Base-by-base conservation (phyloP, 1,140 invertebrate species). In the Tetraneura akinire region DNA sequence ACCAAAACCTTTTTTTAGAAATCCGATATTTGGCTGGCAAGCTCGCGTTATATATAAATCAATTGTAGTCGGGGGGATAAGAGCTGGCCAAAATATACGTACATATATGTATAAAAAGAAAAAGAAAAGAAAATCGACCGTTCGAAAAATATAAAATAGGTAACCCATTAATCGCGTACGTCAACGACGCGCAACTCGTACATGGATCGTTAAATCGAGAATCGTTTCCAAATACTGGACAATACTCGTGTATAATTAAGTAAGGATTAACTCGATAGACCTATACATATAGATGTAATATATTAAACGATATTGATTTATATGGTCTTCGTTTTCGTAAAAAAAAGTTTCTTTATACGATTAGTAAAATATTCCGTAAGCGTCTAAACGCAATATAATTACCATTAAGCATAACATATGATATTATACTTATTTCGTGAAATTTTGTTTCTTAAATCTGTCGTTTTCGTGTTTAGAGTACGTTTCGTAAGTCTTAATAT, bases 251-350 rank as follows among this genome's bases (percentile, higher is more conserved):
- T 2, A 18, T 10, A 64, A 37, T 37, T 18, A 64, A 64, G n/a
- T n/a, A n/a, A n/a, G n/a, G n/a, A n/a, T n/a, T n/a, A n/a, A n/a
- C n/a, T n/a, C n/a, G n/a, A n/a, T n/a, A n/a, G n/a, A n/a, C n/a
- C n/a, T n/a, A n/a, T n/a, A n/a, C n/a, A n/a, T n/a, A n/a, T n/a
- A n/a, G n/a, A n/a, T n/a, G n/a, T 18, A 64, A 64, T 64, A 37
- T 4, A 37, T 64, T 64, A 64, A 64, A 64, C 32, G 62, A 64
- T 32, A 13, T n/a, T 64, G 37, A 64, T 64, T 64, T 64, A 64
- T 64, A 37, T 37, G 3, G 45, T 14, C 45, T 47, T 1, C 45
- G n/a, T 64, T 64, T 42, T 3, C n/a, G 18, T 10, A 11, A 16
- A 64, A 29, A n/a, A n/a, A n/a, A n/a, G n/a, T n/a, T n/a, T n/a